Evolutionary conservation across 2,113 vertebrate genomes (phyloP).

Genomic region (Cathartes aura): DNA sequence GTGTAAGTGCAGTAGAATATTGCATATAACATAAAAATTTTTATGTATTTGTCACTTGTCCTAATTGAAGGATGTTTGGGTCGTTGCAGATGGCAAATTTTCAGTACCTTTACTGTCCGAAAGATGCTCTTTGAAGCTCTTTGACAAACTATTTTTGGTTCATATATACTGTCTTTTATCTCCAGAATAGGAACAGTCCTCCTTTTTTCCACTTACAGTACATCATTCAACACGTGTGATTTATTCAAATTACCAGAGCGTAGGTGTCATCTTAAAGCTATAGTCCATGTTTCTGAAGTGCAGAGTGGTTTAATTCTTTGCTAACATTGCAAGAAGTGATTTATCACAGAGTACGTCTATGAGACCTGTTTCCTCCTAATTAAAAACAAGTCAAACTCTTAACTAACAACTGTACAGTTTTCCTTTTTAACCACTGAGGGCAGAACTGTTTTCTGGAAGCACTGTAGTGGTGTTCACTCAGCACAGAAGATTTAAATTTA

Average conservation of each 20-base stretch:
- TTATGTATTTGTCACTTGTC: neutral
- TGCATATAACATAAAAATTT: neutral
- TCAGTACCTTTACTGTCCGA: neutral
- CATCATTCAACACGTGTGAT: neutral
- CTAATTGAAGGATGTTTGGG: neutral
- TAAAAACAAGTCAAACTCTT: neutral
- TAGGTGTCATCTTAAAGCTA: neutral
- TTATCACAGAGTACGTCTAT: neutral
- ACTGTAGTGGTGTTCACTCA: neutral
- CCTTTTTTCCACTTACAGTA: neutral
- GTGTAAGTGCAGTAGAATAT: neutral
- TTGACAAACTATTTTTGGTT: neutral
- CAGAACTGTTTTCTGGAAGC: neutral
- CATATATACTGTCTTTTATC: neutral
- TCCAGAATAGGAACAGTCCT: neutral
- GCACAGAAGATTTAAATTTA: neutral
- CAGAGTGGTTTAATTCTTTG: neutral
- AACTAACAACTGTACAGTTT: neutral
- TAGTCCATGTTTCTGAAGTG: neutral
- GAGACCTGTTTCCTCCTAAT: neutral
- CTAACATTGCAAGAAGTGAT: neutral
- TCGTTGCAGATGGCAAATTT: neutral
- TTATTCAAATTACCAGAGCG: neutral
- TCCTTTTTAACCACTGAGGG: neutral
- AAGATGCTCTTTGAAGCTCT: neutral